Evolutionary conservation across 2,113 vertebrate genomes (phyloP), one percentile per base, ranked within the genome.

Genomic region (Ascaphus truei): DNA sequence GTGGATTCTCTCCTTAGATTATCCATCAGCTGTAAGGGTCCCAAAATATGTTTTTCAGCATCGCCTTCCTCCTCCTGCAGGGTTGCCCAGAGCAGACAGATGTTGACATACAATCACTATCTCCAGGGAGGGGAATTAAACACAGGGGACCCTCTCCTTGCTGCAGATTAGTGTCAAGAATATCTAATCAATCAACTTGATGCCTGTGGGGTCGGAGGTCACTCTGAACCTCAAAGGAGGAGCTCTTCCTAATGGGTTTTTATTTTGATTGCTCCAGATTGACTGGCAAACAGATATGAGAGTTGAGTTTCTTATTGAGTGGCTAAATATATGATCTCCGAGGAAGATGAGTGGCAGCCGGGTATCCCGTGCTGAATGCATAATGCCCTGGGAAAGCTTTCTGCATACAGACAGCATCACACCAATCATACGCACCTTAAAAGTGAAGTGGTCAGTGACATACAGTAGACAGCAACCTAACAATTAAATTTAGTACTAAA

Each of bases 121-220:
- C 86, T 77, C 86, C 39, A 62, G 86, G 79, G 86, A 79, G 60
- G 31, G 73, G 45, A 25, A 59, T 80, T 73, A 83, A 82, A 77
- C 77, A 65, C 79, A 74, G 68, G 58, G 75, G 83, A 79, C 85
- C 82, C 79, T 26, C 80, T 74, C 1, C 1, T 26, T 72, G 78
- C 73, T 57, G 69, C 77, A 83, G 83, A 88, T 90, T 86, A 87
- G 83, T 83, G 84, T 88, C 86, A 84, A 77, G 84, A 84, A 86
- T 86, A 81, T 76, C 85, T 81, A 83, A 84, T 86, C 86, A 86
- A 83, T 88, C 85, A 84, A 73, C 82, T 76, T 72, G 37, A 76
- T 77, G 75, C 76, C 84, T 79, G 61, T 74, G 75, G 81, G 80
- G 83, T 83, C 84, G 80, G 72, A 76, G 82, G 72, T 65, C 76